A percentile compares a stretch with the other conserved stretches of the same genome.
Evolutionary conservation across 2,888 invertebrate species (phyloP).

Genomic region (Acronicta leporina): DNA sequence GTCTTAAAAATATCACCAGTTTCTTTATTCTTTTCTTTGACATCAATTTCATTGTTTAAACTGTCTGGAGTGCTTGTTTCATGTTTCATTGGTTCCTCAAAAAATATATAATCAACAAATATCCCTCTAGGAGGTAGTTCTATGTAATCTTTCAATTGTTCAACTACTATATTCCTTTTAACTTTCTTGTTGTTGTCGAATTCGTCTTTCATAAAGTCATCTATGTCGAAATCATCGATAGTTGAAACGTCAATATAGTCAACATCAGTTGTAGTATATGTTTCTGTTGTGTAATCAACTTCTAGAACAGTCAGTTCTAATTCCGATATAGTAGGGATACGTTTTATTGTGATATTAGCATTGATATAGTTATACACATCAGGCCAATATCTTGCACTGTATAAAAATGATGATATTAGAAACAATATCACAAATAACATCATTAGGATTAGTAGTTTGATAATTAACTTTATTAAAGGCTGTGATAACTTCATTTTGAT

Average conservation of each 20-base stretch:
- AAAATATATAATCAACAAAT: slow-evolving; percentile 74
- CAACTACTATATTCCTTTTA: slow-evolving; percentile 56
- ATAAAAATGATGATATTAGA: slow-evolving; percentile 73
- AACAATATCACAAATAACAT: slow-evolving; percentile 76
- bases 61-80: slow-evolving; percentile 15
- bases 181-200: slow-evolving; percentile 51
- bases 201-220: slow-evolving; percentile 65
- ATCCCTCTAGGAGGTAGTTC: slow-evolving; percentile 47
- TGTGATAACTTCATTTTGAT: slow-evolving; percentile 72
- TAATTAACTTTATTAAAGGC: slow-evolving; percentile 68
- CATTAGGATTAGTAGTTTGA: slow-evolving; percentile 70
- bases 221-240: slow-evolving; percentile 60
- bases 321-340: slow-evolving; percentile 80
- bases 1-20: slow-evolving; percentile 6
- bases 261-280: slow-evolving; percentile 60
- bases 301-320: slow-evolving; percentile 69
- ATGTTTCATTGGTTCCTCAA: slow-evolving; percentile 58
- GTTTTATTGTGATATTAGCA: slow-evolving; percentile 81
- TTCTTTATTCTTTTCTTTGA: neutral
- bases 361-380: slow-evolving; percentile 81
- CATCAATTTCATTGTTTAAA: slow-evolving; percentile 8
- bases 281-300: slow-evolving; percentile 67
- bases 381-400: slow-evolving; percentile 80
- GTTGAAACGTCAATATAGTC: slow-evolving; percentile 64
- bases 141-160: slow-evolving; percentile 53